A percentile compares a stretch with the other conserved stretches of the same genome.
These are phyloP conservation scores for Ptychodera flava DNA, from an alignment of 35 echinoderm and acorn worm genomes.

Conservation along the genomic window DNA sequence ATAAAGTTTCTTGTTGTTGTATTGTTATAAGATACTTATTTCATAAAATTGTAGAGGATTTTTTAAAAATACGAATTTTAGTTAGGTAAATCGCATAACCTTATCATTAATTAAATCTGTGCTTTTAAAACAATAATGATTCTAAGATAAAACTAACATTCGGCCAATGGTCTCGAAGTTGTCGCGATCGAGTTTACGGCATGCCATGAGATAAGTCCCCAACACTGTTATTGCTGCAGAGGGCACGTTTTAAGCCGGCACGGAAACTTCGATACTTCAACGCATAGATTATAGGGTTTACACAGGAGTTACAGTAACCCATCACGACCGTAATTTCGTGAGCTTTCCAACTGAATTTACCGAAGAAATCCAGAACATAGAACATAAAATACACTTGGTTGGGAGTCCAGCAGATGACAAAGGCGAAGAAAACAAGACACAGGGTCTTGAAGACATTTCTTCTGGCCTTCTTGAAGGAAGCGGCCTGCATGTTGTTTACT, in stretches of 20 bases:
- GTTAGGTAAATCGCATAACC: no score
- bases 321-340: slow-evolving; percentile 12
- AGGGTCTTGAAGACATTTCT: neutral
- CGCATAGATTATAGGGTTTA: slow-evolving; percentile 37
- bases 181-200: no score
- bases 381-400: neutral
- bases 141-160: no score
- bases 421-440: neutral
- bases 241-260: neutral
- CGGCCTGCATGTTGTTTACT: neutral
- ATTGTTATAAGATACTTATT: no score
- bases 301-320: slow-evolving; percentile 12
- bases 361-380: neutral
- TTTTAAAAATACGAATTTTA: no score
- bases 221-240: neutral
- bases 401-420: neutral
- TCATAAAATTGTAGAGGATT: no score
- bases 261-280: slow-evolving; percentile 22
- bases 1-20: no score
- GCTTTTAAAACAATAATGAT: no score
- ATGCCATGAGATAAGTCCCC: no score
- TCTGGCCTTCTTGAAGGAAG: neutral
- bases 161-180: no score
- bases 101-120: no score
- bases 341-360: slow-evolving; percentile 5